Base-by-base conservation (phyloP, 2,113 vertebrate species). In the Fukomys damarensis region DNA sequence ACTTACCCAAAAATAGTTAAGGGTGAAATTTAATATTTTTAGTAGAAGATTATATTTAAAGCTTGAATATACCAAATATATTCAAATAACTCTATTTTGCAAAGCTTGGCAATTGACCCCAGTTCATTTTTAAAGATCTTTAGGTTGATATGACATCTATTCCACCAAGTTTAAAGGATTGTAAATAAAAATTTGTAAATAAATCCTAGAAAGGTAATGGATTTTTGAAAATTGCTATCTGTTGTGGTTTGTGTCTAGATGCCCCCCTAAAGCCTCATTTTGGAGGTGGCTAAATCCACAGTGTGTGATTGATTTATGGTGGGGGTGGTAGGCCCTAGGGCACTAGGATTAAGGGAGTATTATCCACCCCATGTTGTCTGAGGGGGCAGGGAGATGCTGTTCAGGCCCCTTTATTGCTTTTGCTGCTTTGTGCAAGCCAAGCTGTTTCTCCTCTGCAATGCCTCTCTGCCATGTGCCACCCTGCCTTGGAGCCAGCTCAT, bases 111-210 rank as follows among this genome's bases (percentile, higher is more conserved):
- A 77, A 56, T 81, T 7, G 58, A 0, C 38, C 22, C 49, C 26
- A 54, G 49, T 90, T 94, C 79, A 4, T 8, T 87, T 68, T 87
- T 49, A 54, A 54, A 79, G 46, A 35, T 83, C 35, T 72, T 43
- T 13, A 76, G 35, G 14, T 54, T 59, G 5, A 54, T 54, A 22
- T 35, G 13, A 28, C 26, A 89, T 16, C 11, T 89, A 92, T 0
- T 10, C 1, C 22, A 24, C 1, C 76, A 28, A 70, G 14, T 41
- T 90, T 82, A 52, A 77, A 93, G 4, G 3, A 28, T 54, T 86
- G 82, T 35, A 91, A 89, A 77, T 49, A 93, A 89, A 92, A 86
- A 56, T 14, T 13, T 13, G 2, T 43, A 86, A 77, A 46, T 97
- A 86, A 88, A 93, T 92, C 35, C 6, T 59, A 52, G 38, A 43